Conservation (phyloP, 2,888 invertebrate genomes). For the Eubasilissa splendida region DNA sequence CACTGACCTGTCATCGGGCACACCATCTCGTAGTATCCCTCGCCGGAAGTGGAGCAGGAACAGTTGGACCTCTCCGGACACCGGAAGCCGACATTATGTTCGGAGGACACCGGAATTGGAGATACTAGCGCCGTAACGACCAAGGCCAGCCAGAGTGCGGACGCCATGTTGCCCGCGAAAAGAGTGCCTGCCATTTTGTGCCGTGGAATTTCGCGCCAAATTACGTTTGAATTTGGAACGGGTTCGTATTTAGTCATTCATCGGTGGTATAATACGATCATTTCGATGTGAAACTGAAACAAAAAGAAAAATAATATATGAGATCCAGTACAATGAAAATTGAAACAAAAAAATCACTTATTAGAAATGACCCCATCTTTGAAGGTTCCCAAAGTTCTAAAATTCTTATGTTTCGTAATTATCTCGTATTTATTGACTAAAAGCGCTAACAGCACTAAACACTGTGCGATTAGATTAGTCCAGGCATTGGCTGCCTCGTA, state of each 20-base stretch:
- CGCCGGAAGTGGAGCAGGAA: slow-evolving; percentile 46
- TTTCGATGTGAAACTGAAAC: too few relatives aligned
- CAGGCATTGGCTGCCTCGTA: too few relatives aligned
- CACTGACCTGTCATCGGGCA: slow-evolving; percentile 51
- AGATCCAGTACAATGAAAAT: neutral
- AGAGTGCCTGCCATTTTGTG: slow-evolving; percentile 45
- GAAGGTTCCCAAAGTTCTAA: neutral
- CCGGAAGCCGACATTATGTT: slow-evolving; percentile 37
- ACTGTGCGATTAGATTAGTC: too few relatives aligned
- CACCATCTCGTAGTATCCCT: slow-evolving; percentile 43
- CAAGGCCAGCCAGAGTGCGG: slow-evolving; percentile 42
- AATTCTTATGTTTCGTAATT: neutral
- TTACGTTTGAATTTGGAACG: slow-evolving; percentile 29
- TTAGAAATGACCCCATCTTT: neutral
- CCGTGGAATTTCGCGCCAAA: slow-evolving; percentile 17
- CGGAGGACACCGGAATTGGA: slow-evolving; percentile 44
- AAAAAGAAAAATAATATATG: too few relatives aligned
- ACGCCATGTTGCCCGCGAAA: slow-evolving; percentile 41
- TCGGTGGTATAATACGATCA: neutral
- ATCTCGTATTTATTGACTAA: too few relatives aligned
- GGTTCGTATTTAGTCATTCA: neutral
- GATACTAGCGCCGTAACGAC: slow-evolving; percentile 46
- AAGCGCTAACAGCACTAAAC: too few relatives aligned
- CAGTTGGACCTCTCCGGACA: slow-evolving; percentile 52
- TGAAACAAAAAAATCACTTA: neutral